phyloP scores from a whole-genome alignment of 2,888 invertebrate species.

The Eupithecia abbreviata region DNA sequence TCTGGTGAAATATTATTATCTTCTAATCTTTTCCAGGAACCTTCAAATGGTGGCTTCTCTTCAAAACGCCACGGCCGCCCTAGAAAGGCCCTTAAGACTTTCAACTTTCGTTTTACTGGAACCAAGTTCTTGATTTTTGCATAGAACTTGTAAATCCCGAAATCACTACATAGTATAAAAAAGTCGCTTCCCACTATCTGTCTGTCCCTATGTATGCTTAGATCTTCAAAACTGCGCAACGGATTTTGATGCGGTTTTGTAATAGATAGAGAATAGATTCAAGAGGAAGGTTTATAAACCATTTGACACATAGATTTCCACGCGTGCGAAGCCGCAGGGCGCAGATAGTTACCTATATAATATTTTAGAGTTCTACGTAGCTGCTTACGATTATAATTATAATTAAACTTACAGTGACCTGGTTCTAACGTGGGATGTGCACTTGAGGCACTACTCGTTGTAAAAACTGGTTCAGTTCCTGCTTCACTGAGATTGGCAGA shows the following conservation, averaged over 20 bases:
- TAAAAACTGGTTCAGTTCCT: not conserved
- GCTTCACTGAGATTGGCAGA: not conserved
- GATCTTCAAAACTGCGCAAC: no score
- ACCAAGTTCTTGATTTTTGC: not conserved
- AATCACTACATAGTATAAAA: not conserved
- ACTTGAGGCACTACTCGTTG: not conserved
- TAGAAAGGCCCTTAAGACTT: not conserved
- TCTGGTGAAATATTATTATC: not conserved
- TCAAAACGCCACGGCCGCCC: not conserved
- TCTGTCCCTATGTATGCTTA: no score
- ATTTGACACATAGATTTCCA: no score
- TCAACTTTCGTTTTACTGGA: not conserved
- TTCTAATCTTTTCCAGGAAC: not conserved
- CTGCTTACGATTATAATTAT: not conserved
- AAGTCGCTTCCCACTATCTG: no score
- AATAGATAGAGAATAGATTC: no score
- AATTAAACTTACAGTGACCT: not conserved
- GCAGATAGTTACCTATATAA: no score
- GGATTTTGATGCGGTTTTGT: no score
- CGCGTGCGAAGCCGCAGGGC: no score
- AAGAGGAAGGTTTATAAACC: no score
- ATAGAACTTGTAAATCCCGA: not conserved
- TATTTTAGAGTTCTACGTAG: not conserved
- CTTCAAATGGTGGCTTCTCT: not conserved
- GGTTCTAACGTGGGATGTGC: not conserved